Percentiles rank a stretch among this genome's conserved stretches.
Evolutionary conservation across 2,888 invertebrate species (phyloP).

Genomic region (Tubulanus polymorphus): DNA sequence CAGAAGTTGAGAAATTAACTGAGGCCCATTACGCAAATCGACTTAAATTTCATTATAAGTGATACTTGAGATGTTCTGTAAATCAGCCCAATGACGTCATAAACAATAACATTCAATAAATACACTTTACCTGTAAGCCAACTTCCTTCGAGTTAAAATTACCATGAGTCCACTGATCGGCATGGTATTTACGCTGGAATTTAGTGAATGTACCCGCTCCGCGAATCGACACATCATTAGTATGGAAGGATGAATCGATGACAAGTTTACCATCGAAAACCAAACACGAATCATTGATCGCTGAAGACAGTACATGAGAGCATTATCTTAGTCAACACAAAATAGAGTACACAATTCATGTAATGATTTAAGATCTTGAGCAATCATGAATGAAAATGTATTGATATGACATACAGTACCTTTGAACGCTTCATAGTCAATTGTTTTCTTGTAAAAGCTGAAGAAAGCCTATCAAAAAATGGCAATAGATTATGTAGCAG

Average conservation of each 20-base stretch:
- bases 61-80: no score
- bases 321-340: conserved; percentile 1
- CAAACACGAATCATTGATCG: conserved; percentile 51
- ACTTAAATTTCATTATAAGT: no score
- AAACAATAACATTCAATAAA: conserved; percentile 1
- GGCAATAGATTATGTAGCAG: no score
- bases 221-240: conserved; percentile 51
- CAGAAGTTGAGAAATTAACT: no score
- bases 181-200: conserved; percentile 51
- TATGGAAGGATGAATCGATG: conserved; percentile 53
- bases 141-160: conserved; percentile 54
- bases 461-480: conserved; percentile 46
- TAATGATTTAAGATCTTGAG: not conserved
- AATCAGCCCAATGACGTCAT: no score
- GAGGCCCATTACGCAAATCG: no score
- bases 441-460: conserved; percentile 41
- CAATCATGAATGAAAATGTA: not conserved
- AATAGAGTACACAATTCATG: not conserved
- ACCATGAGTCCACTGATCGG: conserved; percentile 50
- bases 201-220: conserved; percentile 53
- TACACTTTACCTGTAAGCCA: conserved; percentile 33
- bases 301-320: conserved; percentile 28
- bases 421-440: conserved; percentile 47
- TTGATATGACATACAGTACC: conserved; percentile 28
- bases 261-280: conserved; percentile 54